phyloP scores from a whole-genome alignment of 2,888 invertebrate genomes.

The Polymixis lichenea region DNA sequence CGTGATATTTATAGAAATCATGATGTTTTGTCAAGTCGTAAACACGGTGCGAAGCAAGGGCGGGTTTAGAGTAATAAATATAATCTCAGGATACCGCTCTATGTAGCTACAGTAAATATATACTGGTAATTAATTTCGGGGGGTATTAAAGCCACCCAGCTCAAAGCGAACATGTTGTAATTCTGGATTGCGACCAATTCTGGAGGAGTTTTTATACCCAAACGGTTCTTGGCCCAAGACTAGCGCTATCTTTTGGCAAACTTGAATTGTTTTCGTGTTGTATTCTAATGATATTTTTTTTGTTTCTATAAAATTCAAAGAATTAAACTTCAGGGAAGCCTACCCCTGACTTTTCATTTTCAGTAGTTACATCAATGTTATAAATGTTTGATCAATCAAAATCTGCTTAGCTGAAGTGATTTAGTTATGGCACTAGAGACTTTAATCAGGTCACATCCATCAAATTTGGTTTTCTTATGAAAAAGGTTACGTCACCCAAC shows the following conservation, averaged over 20 bases:
- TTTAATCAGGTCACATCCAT: too few relatives aligned
- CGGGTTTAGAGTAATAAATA: background rate
- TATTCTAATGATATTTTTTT: background rate
- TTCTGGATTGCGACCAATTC: constrained; percentile 45
- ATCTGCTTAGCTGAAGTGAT: too few relatives aligned
- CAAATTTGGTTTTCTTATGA: too few relatives aligned
- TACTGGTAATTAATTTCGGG: constrained; percentile 32
- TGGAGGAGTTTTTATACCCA: constrained; percentile 15
- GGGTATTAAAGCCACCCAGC: constrained; percentile 47
- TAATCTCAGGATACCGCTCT: background rate
- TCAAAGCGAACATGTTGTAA: constrained; percentile 8
- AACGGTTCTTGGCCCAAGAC: constrained; percentile 38
- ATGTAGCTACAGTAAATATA: background rate
- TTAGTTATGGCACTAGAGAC: too few relatives aligned
- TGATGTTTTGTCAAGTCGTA: background rate
- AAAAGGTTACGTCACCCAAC: too few relatives aligned
- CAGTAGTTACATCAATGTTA: too few relatives aligned
- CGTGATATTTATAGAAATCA: too few relatives aligned
- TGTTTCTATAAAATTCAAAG: too few relatives aligned
- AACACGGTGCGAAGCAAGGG: background rate
- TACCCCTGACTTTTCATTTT: too few relatives aligned
- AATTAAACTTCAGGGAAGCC: background rate
- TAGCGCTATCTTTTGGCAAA: constrained; percentile 41
- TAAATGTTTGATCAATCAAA: too few relatives aligned
- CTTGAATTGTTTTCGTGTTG: background rate